A percentile compares a stretch with the other conserved stretches of the same genome.
phyloP scores from a whole-genome alignment of 2,797 vertebrate species.

The Coluber constrictor region DNA sequence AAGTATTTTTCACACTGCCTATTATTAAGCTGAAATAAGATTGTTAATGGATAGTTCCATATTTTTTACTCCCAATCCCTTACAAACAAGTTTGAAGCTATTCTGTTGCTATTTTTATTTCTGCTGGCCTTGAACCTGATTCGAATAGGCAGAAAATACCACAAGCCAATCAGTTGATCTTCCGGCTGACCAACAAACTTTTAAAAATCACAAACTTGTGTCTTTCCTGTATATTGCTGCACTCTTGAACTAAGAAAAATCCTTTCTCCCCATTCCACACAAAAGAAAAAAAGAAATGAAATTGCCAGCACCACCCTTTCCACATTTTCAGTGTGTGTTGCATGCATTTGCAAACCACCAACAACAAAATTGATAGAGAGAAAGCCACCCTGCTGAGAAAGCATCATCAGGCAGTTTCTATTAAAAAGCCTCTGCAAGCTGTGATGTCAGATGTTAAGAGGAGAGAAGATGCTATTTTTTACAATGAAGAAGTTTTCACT shows the following conservation, averaged over 20 bases:
- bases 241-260: neutral
- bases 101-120: neutral
- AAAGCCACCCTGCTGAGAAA: neutral
- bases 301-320: neutral
- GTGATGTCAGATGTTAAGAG: neutral
- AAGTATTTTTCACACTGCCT: neutral
- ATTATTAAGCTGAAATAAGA: neutral
- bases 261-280: neutral
- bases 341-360: neutral
- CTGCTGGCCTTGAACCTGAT: neutral
- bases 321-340: neutral
- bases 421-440: neutral
- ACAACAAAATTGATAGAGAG: neutral
- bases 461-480: neutral
- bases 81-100: neutral
- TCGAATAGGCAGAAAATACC: neutral
- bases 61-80: neutral
- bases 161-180: neutral
- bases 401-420: neutral
- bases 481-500: neutral
- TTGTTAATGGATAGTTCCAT: neutral
- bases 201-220: neutral
- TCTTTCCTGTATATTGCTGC: neutral
- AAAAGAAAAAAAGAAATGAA: neutral
- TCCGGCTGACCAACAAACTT: neutral